Base-by-base conservation (phyloP, 2,113 vertebrate species). In the Nibea coibor region DNA sequence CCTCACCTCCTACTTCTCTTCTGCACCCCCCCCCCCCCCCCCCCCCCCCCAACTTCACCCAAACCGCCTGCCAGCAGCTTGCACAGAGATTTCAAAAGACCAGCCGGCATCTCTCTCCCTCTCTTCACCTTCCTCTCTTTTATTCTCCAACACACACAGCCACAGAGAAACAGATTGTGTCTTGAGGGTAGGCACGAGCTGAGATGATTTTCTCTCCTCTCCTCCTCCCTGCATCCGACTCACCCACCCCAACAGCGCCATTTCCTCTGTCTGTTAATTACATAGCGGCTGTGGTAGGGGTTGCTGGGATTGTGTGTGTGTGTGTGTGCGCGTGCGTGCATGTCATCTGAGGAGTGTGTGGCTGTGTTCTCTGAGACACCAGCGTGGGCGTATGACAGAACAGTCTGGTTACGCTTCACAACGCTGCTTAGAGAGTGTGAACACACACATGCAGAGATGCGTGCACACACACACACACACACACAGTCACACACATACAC, bases 181-280 rank as follows among this genome's bases (percentile, higher is more conserved):
- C 91, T 91, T 90, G 82, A 85, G 87, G 88, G 87, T 79, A 90
- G 87, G 84, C 91, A 89, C 89, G 71, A 91, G 89, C 90, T 81
- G 64, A 80, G 84, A 87, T 85, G 81, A 88, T 91, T 89, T 87
- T 82, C 84, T 89, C 74, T 78, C 63, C 72, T 87, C 87, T 73
- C 71, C 80, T 74, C 89, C 82, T 85, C 77, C 80, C 72, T 77
- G 70, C 78, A 88, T 88, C 85, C 67, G 47, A 90, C 86, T 89
- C 81, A 86, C 74, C 81, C 87, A 88, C 86, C 86, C 84, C 84
- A 74, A 75, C 89, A 89, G 88, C 85, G 78, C 90, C 86, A 90
- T 91, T 94, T 92, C 90, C 89, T 90, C 90, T 87, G 86, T 90
- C 90, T 92, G 90, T 93, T 93, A 93, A 92, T 92, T 93, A 87